A percentile compares a stretch with the other conserved stretches of the same genome.
Evolutionary conservation across 2,797 vertebrate genomes (phyloP).

Genomic region (Pipistrellus nathusii): DNA sequence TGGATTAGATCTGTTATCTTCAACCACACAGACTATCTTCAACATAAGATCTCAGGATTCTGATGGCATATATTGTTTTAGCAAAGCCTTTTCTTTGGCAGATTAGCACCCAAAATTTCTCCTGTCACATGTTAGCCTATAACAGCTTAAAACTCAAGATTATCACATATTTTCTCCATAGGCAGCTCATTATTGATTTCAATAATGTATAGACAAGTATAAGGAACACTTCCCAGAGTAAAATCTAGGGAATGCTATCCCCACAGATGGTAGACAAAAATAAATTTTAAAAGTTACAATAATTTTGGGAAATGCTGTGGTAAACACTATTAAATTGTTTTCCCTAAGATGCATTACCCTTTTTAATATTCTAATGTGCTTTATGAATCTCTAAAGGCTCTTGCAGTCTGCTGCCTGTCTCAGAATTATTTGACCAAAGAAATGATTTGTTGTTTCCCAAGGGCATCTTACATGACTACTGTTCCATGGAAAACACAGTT

Average conservation of each 20-base stretch:
- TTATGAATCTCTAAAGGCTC: constrained; percentile 54
- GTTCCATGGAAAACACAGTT: constrained; percentile 37
- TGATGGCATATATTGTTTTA: neutral
- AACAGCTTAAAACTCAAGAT: constrained; percentile 15
- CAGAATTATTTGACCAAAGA: constrained; percentile 64
- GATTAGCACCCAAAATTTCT: neutral
- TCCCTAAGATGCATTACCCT: constrained; percentile 13
- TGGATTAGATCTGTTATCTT: neutral
- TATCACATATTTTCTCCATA: neutral
- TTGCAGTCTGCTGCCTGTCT: neutral
- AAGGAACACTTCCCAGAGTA: constrained; percentile 6
- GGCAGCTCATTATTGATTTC: constrained; percentile 36
- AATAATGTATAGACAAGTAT: neutral
- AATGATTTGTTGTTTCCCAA: constrained; percentile 2
- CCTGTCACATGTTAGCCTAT: neutral
- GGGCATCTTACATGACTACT: neutral
- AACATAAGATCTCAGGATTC: neutral
- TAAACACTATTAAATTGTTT: constrained; percentile 60
- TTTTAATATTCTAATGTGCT: constrained; percentile 65
- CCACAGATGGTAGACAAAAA: constrained; percentile 50
- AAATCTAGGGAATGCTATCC: neutral
- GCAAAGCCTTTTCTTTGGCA: neutral
- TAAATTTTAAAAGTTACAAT: constrained; percentile 47
- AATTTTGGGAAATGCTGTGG: constrained; percentile 14
- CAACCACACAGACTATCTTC: neutral